Evolutionary conservation across 1,140 invertebrate species (phyloP).

Genomic region (Euura saliciscinereae): DNA sequence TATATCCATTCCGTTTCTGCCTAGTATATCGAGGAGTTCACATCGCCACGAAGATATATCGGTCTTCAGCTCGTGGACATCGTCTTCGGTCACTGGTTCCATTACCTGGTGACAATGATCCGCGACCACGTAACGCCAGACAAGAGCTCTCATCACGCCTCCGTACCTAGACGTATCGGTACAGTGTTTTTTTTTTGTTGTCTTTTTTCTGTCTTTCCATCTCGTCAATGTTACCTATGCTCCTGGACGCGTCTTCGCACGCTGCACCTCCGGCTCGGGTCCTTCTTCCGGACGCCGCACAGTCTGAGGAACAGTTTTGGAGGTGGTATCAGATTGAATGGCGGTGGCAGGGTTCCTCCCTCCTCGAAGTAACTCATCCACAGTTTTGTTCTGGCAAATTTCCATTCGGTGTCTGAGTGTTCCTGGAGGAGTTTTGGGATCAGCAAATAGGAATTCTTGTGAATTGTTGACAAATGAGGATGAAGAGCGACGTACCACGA

Average conservation of each 20-base stretch:
- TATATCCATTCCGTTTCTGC: constrained; percentile 79
- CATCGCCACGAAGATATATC: constrained; percentile 83
- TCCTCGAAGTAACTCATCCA: constrained; percentile 94
- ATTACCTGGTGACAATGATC: constrained; percentile 79
- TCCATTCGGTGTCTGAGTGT: constrained; percentile 89
- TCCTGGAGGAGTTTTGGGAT: constrained; percentile 60
- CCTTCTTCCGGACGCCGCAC: constrained; percentile 70
- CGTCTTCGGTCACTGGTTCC: constrained; percentile 85
- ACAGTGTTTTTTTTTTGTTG: constrained; percentile 57
- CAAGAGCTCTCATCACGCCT: constrained; percentile 80
- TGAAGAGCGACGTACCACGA: constrained; percentile 63
- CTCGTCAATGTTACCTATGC: constrained; percentile 43
- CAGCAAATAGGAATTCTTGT: neutral
- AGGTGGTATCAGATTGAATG: constrained; percentile 84
- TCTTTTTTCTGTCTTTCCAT: constrained; percentile 59
- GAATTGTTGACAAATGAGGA: too few relatives aligned
- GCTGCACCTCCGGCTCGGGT: constrained; percentile 64
- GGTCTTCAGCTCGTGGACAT: constrained; percentile 91
- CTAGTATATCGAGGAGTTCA: constrained; percentile 84
- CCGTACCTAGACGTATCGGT: constrained; percentile 70
- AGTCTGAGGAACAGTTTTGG: constrained; percentile 72
- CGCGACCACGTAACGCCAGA: constrained; percentile 84
- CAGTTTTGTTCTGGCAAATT: constrained; percentile 85
- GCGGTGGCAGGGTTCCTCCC: constrained; percentile 79
- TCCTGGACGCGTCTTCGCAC: constrained; percentile 56